Evolutionary conservation across 1,140 invertebrate genomes (phyloP), one percentile per base, ranked within the genome.

Genomic region (Drosophila albomicans): DNA sequence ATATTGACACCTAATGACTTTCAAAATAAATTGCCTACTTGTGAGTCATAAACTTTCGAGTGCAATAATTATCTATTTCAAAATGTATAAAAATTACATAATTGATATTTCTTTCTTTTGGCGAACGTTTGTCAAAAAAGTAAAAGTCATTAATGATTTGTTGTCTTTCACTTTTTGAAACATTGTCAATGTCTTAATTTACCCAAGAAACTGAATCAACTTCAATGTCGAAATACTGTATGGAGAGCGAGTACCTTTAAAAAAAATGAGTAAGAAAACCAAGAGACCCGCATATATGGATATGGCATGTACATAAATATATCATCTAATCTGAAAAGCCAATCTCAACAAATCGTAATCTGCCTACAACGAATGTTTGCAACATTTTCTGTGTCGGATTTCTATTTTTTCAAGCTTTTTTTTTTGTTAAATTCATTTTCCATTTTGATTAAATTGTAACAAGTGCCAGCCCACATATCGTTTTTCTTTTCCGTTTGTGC

Each of bases 381-480:
- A 38, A 48, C 30, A 32, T 54, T 59, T 51, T 65, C 52, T 11
- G 28, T 20, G 35, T 65, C 25, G 15, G 11, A 43, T 58, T 25
- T 35, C 8, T 20, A 6, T 57, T 49, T 49, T 38, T 38, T 3
- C 5, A 6, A 6, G 16, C 16, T 52, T 75, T 70, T 63, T 70
- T 80, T 54, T 72, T n/a, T n/a, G 20, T 25, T 25, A 25, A 52
- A 62, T 82, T 45, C 41, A 13, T 43, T 70, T 75, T 75, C 30
- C 48, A 66, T 75, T 89, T 85, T 81, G 85, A 88, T 88, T 88
- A 88, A 89, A 88, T 89, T 88, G 85, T 88, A 89, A 89, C 85
- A 85, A 89, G 81, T 88, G 85, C 75, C 85, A 75, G 78, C 85
- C 85, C 85, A 88, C 85, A 89, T 89, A 86, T 75, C 61, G 77